Evolutionary conservation across 2,797 vertebrate species (phyloP).

Genomic region (Mus caroli): DNA sequence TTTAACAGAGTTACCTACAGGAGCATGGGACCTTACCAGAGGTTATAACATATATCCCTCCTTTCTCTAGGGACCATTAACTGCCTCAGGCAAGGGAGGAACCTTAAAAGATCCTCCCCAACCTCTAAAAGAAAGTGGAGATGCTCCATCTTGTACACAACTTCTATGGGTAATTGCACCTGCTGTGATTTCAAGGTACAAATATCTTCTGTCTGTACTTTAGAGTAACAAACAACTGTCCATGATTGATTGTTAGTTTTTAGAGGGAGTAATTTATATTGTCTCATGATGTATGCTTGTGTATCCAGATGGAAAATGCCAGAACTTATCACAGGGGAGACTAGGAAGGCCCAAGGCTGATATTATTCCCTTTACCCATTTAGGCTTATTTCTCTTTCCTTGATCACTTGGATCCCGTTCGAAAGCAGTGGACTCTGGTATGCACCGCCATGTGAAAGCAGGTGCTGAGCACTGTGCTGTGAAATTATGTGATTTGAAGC

Average conservation of each 20-base stretch:
- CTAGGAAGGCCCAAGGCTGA: background rate
- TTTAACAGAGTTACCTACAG: background rate
- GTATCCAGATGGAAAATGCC: background rate
- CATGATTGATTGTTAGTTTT: background rate
- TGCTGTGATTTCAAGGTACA: background rate
- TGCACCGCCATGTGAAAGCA: background rate
- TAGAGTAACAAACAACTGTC: background rate
- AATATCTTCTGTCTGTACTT: background rate
- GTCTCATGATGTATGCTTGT: background rate
- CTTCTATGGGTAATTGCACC: background rate
- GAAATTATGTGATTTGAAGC: conserved; percentile 48
- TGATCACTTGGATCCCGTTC: conserved; percentile 39
- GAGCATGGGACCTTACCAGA: background rate
- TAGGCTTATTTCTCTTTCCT: background rate
- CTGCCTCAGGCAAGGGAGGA: too few species aligned
- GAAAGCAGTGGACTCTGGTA: background rate
- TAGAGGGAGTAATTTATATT: background rate
- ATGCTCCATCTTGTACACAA: background rate
- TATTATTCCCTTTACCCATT: background rate
- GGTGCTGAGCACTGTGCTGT: conserved; percentile 39
- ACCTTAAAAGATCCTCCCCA: too few species aligned
- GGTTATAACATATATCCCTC: too few species aligned
- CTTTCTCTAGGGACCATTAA: background rate
- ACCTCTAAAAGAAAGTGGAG: background rate
- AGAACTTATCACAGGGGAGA: background rate